Evolutionary conservation across 2,113 vertebrate species (phyloP), one percentile per base, ranked within the genome.

Genomic region (Caretta caretta): DNA sequence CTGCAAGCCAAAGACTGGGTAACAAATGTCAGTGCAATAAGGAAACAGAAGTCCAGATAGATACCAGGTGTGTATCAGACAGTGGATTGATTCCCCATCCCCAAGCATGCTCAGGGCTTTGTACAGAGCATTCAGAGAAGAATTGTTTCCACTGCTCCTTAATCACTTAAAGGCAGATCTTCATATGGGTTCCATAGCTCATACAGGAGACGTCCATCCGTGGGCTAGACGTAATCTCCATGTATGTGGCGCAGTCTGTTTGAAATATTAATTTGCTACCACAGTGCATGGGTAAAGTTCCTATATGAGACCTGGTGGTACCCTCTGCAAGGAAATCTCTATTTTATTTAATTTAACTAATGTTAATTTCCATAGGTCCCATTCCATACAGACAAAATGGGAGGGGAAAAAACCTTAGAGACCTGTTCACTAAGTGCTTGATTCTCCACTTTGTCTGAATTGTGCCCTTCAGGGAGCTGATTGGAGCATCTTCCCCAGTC

Each of bases 191-290:
- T 93, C 75, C 81, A 53, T 22, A 53, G 78, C 89, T 53, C 38
- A 20, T 81, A 86, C 62, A 62, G 80, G 89, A 0, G 38, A 38
- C 35, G 8, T 42, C 69, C 38, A 20, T 75, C 38, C n/a, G n/a
- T 75, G 38, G 38, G 38, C 69, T 42, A 42, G 0, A 91, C 19
- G 22, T 17, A 80, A 89, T n/a, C 78, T 86, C 72, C 1, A 5
- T 72, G 72, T 62, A 46, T 62, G 84, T 20, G 38, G 86, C 53
- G 80, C 31, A 72, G 31, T 42, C 75, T 94, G 50, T 6, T 92
- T 80, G 83, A 96, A 95, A 91, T 92, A 88, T 22, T 88, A 53
- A 92, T 88, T 88, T 53, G 82, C 46, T 19, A 86, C 59, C 85
- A 72, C 59, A 90, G 83, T 59, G 42, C 0, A 1, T 75, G 85